Evolutionary conservation across 2,797 vertebrate species (phyloP), one percentile per base, ranked within the genome.

Genomic region (Sarcophilus harrisii): DNA sequence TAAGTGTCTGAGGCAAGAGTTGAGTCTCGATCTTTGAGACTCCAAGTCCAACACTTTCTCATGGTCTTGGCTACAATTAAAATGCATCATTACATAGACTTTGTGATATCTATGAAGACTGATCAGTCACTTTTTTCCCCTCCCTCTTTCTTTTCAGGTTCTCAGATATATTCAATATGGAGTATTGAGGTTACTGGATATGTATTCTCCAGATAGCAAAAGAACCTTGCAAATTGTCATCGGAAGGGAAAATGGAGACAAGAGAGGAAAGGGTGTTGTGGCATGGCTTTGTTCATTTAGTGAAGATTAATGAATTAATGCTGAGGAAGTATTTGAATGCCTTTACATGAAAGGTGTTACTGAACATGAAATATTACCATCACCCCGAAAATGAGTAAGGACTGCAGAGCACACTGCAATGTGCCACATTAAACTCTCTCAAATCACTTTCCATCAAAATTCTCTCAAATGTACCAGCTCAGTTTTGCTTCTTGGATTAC

Each of bases 401-500:
- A 94, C 60, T 49, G 58, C 54, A 93, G 58, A 94, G 90, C 92
- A 60, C 45, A 93, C 90, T 90, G 91, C 95, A 93, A 94, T 94
- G 57, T 95, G 87, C 57, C 0, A 0, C 10, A 24, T 87, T 87
- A 87, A 87, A 27, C 73, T 27, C 32, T 24, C 73, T 87, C 10
- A 38, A 52, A 57, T 93, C 93, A 4, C 0, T 55, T 96, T 90
- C 55, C 45, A 92, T 95, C 58, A 94, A 94, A 58, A 66, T 93
- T 89, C 95, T 97, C 94, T 87, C 90, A 96, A 38, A 57, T 38
- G 92, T 32, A 93, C 94, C 96, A 96, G 93, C 89, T 95, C 95
- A 58, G 1, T 92, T 91, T 89, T 96, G 57, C 91, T 95, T 96
- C 57, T 87, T 49, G 95, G 97, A 96, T 97, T 96, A 95, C 93